Conservation (phyloP, 2,113 vertebrate genomes). For the Redunca redunca region DNA sequence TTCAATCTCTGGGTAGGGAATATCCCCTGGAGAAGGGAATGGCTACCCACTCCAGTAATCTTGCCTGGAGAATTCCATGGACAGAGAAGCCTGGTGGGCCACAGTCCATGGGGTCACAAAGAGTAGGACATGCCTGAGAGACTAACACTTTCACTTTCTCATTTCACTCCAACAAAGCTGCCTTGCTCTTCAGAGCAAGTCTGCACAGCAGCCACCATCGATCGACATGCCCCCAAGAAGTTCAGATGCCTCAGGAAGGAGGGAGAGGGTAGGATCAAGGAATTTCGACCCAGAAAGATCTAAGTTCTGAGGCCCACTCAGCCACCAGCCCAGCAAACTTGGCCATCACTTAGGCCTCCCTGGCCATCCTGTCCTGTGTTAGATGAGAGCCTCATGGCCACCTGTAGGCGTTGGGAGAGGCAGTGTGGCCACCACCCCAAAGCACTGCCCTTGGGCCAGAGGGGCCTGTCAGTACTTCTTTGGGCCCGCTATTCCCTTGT, state of each 20-base stretch:
- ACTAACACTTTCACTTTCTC: background rate
- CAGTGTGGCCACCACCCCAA: background rate
- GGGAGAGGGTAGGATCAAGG: background rate
- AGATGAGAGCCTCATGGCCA: background rate
- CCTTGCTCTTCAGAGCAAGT: background rate
- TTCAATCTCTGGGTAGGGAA: background rate
- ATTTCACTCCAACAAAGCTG: background rate
- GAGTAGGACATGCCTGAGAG: background rate
- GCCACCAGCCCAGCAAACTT: rapidly evolving
- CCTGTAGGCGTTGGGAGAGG: background rate
- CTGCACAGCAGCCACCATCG: background rate
- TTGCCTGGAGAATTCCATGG: background rate
- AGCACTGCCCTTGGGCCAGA: background rate
- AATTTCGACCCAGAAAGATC: background rate
- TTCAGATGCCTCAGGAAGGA: background rate
- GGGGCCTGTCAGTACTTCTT: background rate
- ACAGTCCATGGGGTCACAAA: background rate
- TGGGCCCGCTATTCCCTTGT: background rate
- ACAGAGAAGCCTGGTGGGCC: background rate
- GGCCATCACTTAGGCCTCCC: background rate
- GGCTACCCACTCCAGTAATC: background rate
- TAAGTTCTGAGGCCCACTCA: background rate
- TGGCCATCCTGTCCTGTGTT: rapidly evolving
- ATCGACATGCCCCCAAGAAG: background rate
- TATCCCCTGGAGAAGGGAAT: background rate